A percentile compares a stretch with the other conserved stretches of the same genome.
Evolutionary conservation across 1,140 invertebrate species (phyloP).

Genomic region (Ooceraea biroi): DNA sequence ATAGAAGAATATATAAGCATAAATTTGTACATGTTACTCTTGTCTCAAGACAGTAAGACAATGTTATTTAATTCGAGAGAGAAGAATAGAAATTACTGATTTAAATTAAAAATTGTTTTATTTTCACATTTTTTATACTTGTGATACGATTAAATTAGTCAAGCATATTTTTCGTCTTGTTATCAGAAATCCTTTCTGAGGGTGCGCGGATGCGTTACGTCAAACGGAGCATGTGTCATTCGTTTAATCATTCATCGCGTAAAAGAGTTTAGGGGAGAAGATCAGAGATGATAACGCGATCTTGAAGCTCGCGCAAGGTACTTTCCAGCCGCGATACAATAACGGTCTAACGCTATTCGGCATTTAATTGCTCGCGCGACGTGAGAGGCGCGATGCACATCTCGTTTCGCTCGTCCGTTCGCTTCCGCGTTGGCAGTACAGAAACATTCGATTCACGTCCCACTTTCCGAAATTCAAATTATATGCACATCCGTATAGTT

Average conservation of each 20-base stretch:
- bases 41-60: no score
- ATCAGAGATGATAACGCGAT: neutral
- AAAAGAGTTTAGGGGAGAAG: neutral
- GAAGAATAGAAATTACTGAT: no score
- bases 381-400: neutral
- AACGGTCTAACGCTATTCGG: neutral
- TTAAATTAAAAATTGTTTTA: no score
- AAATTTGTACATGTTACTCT: no score
- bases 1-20: no score
- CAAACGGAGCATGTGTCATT: constrained; percentile 24
- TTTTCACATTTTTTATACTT: no score
- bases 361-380: neutral
- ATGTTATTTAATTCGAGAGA: no score
- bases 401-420: neutral
- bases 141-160: no score
- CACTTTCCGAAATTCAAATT: constrained; percentile 13
- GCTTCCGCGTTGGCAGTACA: neutral
- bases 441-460: constrained; percentile 3
- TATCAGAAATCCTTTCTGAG: no score
- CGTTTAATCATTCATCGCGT: neutral
- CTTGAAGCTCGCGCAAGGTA: neutral
- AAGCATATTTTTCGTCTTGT: no score
- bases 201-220: constrained; percentile 1
- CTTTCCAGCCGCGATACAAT: neutral
- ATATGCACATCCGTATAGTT: constrained; percentile 6